Evolutionary conservation across 2,113 vertebrate species (phyloP).

Genomic region (Nibea albiflora): DNA sequence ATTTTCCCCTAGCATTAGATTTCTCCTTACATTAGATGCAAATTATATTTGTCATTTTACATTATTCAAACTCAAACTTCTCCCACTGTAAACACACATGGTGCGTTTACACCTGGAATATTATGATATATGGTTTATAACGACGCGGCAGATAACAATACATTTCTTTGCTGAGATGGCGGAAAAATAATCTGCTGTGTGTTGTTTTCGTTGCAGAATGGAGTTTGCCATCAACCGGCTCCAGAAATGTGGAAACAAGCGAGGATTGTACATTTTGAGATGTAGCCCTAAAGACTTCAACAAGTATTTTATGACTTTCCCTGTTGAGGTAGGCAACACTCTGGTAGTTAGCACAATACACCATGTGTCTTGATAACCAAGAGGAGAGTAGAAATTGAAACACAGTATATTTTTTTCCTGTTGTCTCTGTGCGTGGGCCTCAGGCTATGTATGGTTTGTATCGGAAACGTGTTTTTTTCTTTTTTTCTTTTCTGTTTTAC

Average conservation of each 20-base stretch:
- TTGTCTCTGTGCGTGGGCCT: not conserved
- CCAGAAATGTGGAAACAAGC: slow-evolving; percentile 90
- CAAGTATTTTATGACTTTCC: slow-evolving; percentile 96
- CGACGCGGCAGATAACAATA: not conserved
- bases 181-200: not conserved
- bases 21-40: too few species aligned
- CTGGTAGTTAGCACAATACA: not conserved
- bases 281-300: slow-evolving; percentile 96
- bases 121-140: not conserved
- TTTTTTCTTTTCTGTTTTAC: not conserved
- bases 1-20: not conserved
- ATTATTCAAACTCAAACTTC: too few species aligned
- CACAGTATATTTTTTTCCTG: not conserved
- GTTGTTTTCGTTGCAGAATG: slow-evolving; percentile 83
- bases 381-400: not conserved
- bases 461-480: not conserved
- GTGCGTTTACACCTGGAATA: too few species aligned
- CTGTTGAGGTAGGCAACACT: slow-evolving; percentile 88
- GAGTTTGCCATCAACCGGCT: slow-evolving; percentile 93
- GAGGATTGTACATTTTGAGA: slow-evolving; percentile 92
- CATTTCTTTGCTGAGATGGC: not conserved
- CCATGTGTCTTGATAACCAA: not conserved
- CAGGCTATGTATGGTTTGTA: not conserved
- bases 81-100: too few species aligned
- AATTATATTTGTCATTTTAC: too few species aligned